phyloP scores from a whole-genome alignment of 2,113 vertebrate species.

The Brienomyrus longianalis region DNA sequence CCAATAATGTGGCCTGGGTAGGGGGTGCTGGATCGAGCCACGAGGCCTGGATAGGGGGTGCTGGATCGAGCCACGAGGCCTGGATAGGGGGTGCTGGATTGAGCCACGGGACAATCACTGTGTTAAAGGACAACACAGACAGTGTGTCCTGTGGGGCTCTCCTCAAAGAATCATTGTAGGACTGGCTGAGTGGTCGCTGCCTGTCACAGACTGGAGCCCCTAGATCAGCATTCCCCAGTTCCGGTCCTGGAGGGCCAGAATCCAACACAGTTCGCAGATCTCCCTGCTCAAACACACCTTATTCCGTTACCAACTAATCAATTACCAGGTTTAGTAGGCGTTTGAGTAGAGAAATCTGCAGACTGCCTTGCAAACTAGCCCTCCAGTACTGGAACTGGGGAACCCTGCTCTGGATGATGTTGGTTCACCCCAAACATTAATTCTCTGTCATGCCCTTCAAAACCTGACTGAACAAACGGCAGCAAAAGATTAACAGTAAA shows the following conservation, averaged over 20 bases:
- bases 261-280: background rate
- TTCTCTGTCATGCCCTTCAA: background rate
- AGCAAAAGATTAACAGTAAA: background rate
- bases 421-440: background rate
- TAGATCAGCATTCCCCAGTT: background rate
- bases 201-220: slow-evolving; percentile 34
- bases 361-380: background rate
- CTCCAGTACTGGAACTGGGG: background rate
- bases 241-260: background rate
- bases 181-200: slow-evolving; percentile 6
- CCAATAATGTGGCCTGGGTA: background rate
- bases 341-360: background rate
- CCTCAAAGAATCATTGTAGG: slow-evolving; percentile 26
- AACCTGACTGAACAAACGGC: no score
- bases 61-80: background rate
- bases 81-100: background rate
- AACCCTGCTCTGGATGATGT: background rate
- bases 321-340: background rate
- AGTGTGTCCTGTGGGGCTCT: slow-evolving; percentile 7
- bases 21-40: background rate
- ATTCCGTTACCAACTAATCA: background rate
- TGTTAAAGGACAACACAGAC: background rate
- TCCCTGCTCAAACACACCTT: background rate
- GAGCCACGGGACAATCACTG: background rate
- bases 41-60: background rate